phyloP scores from a whole-genome alignment of 2,113 vertebrate genomes.

The Passer montanus region DNA sequence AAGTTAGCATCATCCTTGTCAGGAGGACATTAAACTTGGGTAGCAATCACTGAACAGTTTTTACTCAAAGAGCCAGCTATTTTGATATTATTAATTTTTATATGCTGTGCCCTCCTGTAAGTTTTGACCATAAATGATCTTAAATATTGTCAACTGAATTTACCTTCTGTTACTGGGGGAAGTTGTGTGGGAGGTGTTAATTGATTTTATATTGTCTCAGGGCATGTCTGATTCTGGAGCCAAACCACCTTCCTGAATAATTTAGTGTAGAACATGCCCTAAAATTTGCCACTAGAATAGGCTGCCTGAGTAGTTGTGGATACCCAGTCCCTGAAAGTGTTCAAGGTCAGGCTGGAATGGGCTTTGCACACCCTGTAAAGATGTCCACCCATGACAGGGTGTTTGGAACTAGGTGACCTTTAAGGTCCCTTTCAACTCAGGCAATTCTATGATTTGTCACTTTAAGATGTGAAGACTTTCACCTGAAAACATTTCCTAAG shows the following conservation, averaged over 20 bases:
- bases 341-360: neutral
- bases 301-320: neutral
- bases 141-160: neutral
- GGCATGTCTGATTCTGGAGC: neutral
- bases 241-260: neutral
- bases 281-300: neutral
- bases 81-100: neutral
- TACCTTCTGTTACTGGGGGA: neutral
- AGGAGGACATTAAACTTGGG: neutral
- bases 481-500: neutral
- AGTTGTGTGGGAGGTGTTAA: neutral
- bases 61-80: neutral
- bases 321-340: neutral
- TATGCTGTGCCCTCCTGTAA: neutral
- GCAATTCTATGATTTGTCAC: neutral
- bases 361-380: neutral
- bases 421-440: neutral
- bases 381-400: neutral
- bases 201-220: neutral
- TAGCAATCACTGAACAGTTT: neutral
- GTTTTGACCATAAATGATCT: neutral
- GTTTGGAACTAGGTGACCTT: neutral
- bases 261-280: neutral
- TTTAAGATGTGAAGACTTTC: neutral
- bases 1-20: neutral